These are phyloP conservation scores for Calameuta pallipes DNA, from an alignment of 2,888 invertebrate species.

Conservation along the genomic window DNA sequence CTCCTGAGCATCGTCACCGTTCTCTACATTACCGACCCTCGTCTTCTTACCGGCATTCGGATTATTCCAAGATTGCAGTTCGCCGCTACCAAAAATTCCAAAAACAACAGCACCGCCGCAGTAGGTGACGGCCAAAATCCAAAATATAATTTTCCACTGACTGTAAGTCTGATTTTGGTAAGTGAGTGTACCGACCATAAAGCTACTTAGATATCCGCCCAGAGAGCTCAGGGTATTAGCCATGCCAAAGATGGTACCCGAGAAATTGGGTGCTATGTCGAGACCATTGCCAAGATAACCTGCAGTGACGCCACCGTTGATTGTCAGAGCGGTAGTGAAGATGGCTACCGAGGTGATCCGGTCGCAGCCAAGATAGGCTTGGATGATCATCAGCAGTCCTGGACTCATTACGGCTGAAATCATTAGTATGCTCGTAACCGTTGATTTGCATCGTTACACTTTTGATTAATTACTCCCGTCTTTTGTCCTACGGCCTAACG, in stretches of 20 bases:
- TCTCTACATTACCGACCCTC: slow-evolving; percentile 27
- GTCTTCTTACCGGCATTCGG: slow-evolving; percentile 29
- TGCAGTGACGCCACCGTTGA: slow-evolving; percentile 88
- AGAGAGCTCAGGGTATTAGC: slow-evolving; percentile 88
- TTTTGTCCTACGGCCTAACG: too few species aligned
- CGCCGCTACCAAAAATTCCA: slow-evolving; percentile 75
- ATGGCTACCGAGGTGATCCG: slow-evolving; percentile 80
- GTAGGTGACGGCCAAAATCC: slow-evolving; percentile 81
- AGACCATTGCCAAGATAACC: slow-evolving; percentile 88
- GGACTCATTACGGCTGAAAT: slow-evolving; percentile 72
- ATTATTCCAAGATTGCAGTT: slow-evolving; percentile 71
- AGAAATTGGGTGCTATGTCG: slow-evolving; percentile 90
- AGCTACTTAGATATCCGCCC: slow-evolving; percentile 84
- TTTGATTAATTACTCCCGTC: neutral
- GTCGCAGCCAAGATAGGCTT: slow-evolving; percentile 79
- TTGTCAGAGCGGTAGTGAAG: slow-evolving; percentile 82
- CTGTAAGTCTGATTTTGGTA: slow-evolving; percentile 78
- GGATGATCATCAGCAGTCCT: slow-evolving; percentile 79
- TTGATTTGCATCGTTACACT: neutral
- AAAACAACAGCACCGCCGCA: slow-evolving; percentile 75
- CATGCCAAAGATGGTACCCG: slow-evolving; percentile 89
- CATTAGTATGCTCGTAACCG: neutral
- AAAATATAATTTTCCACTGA: slow-evolving; percentile 86
- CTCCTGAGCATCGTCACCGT: slow-evolving; percentile 55
- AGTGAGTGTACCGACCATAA: slow-evolving; percentile 83